Evolutionary conservation across 2,888 invertebrate species (phyloP).

Genomic region (Parelbella ahira): DNA sequence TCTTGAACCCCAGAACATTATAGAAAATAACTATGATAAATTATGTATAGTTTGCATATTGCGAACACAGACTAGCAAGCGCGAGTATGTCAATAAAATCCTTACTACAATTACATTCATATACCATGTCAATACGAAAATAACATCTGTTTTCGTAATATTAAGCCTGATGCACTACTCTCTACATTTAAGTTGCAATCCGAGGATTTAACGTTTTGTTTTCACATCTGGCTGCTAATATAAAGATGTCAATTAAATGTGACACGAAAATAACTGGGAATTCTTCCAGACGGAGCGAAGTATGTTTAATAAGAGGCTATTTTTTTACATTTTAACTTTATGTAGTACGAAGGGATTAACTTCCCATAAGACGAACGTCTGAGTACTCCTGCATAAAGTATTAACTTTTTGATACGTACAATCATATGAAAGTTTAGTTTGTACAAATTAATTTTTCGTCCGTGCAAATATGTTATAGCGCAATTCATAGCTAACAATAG

Average conservation of each 20-base stretch:
- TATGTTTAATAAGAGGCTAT: conserved; percentile 2
- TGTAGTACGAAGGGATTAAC: too few species aligned
- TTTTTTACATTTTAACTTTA: neutral
- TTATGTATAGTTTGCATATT: neutral
- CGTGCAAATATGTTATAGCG: too few species aligned
- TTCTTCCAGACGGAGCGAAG: conserved; percentile 21
- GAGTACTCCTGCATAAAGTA: too few species aligned
- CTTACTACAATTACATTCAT: too few species aligned
- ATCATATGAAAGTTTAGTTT: too few species aligned
- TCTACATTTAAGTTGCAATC: conserved; percentile 41
- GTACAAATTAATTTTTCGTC: too few species aligned
- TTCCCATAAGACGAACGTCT: too few species aligned
- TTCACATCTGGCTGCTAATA: conserved; percentile 63
- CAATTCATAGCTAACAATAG: too few species aligned
- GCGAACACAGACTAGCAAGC: neutral
- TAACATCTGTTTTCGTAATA: conserved; percentile 8
- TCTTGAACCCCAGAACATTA: too few species aligned
- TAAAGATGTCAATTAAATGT: conserved; percentile 45
- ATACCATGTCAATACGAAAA: neutral
- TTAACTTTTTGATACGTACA: too few species aligned
- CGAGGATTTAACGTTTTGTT: conserved; percentile 43
- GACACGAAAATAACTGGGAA: conserved; percentile 50
- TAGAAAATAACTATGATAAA: too few species aligned
- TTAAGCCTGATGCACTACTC: neutral
- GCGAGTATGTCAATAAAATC: neutral